Percentiles rank a stretch among this genome's conserved stretches.
phyloP scores from a whole-genome alignment of 2,888 invertebrate genomes.

The Epinotia bilunana region DNA sequence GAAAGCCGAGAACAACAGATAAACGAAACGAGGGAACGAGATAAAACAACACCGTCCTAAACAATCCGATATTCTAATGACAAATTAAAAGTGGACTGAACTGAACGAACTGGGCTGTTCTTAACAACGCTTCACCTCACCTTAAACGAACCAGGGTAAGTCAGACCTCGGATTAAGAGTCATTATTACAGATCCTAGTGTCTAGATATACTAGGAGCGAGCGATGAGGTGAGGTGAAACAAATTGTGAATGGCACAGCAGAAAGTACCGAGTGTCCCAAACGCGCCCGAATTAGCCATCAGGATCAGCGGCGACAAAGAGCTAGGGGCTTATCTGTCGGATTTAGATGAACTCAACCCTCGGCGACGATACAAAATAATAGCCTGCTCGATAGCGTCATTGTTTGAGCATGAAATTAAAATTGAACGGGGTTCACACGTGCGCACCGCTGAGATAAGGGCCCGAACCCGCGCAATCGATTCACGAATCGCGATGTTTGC shows the following conservation, averaged over 20 bases:
- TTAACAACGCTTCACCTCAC: background rate
- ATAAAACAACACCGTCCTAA: conserved; percentile 64
- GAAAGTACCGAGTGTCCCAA: conserved; percentile 49
- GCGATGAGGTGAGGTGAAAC: background rate
- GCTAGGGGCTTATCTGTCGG: conserved; percentile 78
- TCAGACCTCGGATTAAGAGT: background rate
- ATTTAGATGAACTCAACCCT: conserved; percentile 83
- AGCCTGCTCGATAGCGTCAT: conserved; percentile 82
- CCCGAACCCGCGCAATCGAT: conserved; percentile 72
- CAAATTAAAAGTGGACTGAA: conserved; percentile 65
- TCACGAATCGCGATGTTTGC: conserved; percentile 71
- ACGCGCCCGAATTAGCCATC: conserved; percentile 76
- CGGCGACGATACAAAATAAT: conserved; percentile 81
- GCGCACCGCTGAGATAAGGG: conserved; percentile 81
- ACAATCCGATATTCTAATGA: conserved; percentile 71
- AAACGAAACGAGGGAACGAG: conserved; percentile 58
- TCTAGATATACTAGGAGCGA: background rate
- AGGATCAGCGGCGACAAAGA: conserved; percentile 76
- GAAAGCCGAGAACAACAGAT: conserved; percentile 57
- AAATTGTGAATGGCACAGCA: conserved; percentile 44
- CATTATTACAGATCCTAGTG: background rate
- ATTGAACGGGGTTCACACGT: conserved; percentile 84
- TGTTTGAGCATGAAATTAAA: conserved; percentile 85
- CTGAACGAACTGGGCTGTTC: conserved; percentile 44
- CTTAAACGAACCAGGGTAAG: background rate